phyloP scores from a whole-genome alignment of 2,888 invertebrate species.

The Lissocephala sabroskyi region DNA sequence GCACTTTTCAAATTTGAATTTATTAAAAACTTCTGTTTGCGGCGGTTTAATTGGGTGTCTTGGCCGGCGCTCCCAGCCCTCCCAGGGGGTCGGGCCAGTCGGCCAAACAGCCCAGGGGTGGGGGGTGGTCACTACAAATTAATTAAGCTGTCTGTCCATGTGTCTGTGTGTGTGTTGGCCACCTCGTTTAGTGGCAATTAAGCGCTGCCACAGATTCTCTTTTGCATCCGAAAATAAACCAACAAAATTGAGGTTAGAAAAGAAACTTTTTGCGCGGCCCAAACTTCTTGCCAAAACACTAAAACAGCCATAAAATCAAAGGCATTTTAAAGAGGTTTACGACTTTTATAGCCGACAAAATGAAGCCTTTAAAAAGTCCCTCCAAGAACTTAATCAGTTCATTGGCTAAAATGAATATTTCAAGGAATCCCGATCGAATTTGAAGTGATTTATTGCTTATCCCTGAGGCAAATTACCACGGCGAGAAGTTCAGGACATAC shows the following conservation, averaged over 20 bases:
- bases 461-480: too few relatives aligned
- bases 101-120: not conserved
- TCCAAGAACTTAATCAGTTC: too few relatives aligned
- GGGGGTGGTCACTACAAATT: constrained; percentile 18
- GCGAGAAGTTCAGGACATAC: too few relatives aligned
- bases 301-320: not conserved
- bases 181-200: constrained; percentile 19
- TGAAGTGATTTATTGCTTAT: too few relatives aligned
- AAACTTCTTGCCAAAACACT: not conserved
- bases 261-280: not conserved
- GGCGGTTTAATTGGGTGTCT: constrained; percentile 22
- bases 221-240: too few relatives aligned
- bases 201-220: constrained; percentile 5
- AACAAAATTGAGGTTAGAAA: too few relatives aligned
- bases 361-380: too few relatives aligned
- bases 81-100: not conserved
- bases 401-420: too few relatives aligned
- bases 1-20: constrained; percentile 26
- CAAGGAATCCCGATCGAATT: too few relatives aligned
- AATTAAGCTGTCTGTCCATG: constrained; percentile 25
- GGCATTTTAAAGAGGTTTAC: too few relatives aligned
- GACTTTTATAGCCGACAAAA: too few relatives aligned
- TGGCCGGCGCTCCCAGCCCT: constrained; percentile 1
- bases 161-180: too few relatives aligned
- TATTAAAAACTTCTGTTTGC: constrained; percentile 20